These are phyloP conservation scores for Melanostoma mellinum DNA, from an alignment of 2,888 invertebrate species.

Conservation along the genomic window DNA sequence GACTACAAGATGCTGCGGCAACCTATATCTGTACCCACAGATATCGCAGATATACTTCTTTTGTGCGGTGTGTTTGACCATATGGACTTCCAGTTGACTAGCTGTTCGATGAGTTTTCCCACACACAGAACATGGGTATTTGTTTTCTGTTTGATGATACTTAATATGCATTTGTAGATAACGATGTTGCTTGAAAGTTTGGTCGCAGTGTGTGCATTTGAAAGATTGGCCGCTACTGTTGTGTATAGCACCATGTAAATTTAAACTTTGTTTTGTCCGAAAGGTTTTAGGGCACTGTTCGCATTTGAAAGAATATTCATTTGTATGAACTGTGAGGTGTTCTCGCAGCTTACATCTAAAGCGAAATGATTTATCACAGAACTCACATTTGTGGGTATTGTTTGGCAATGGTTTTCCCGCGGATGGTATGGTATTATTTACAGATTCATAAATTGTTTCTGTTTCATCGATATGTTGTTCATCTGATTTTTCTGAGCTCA, in stretches of 20 bases:
- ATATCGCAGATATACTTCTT: conserved; percentile 54
- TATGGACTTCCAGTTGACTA: conserved; percentile 51
- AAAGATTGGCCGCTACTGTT: not conserved
- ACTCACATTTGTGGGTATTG: conserved; percentile 29
- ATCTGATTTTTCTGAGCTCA: not conserved
- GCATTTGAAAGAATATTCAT: conserved; percentile 40
- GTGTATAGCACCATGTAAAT: conserved; percentile 45
- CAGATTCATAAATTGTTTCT: not conserved
- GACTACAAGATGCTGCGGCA: conserved; percentile 45
- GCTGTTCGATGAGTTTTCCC: conserved; percentile 49
- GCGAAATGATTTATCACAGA: conserved; percentile 37
- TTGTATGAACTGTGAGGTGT: conserved; percentile 20
- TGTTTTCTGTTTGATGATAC: conserved; percentile 34
- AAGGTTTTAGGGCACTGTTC: conserved; percentile 48
- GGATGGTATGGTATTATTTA: not conserved
- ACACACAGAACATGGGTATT: conserved; percentile 40
- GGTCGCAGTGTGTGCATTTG: conserved; percentile 49
- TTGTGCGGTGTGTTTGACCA: conserved; percentile 37
- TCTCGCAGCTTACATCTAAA: conserved; percentile 29
- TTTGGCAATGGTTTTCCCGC: not conserved
- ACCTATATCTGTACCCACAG: conserved; percentile 49
- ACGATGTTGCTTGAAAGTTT: conserved; percentile 40
- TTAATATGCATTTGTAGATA: conserved; percentile 56
- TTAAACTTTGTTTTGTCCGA: conserved; percentile 46
- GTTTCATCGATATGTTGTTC: not conserved